Base-by-base conservation (phyloP, 2,888 invertebrate species). In the Lasioglossum pauxillum region DNA sequence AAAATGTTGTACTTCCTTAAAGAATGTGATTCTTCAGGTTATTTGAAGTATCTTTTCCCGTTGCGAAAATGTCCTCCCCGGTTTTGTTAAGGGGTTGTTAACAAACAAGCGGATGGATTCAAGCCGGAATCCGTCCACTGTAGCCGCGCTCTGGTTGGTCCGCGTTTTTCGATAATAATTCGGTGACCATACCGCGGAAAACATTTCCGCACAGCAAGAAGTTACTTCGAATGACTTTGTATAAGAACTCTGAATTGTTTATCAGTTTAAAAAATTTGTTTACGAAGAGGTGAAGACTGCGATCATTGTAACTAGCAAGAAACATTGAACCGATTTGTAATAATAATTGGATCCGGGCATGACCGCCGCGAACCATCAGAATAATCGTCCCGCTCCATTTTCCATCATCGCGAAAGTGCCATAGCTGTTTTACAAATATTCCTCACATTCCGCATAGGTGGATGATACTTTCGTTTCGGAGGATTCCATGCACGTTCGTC, bases 401-500 rank as follows among this genome's bases (percentile, higher is more conserved):
- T n/a, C 8, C 14, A 16, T 19, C 7, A 38, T 35, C 69, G 67
- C 41, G n/a, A 72, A 64, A 71, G 49, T 27, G 41, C 31, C 44
- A 46, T 46, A 31, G 14, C 44, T 72, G 75, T 75, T 75, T 85
- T 78, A 81, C 81, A 85, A 86, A 80, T 85, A 78, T 74, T 74
- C 19, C 53, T 44, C 57, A 80, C 75, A 84, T 75, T 60, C 79
- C 80, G 75, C n/a, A 8, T 16, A 31, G 84, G 35, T 84, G 64
- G 84, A 75, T 85, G 67, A 75, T 77, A 80, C 53, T 80, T 75
- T 53, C 85, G 75, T 73, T 80, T 72, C 38, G 49, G 41, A n/a
- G 77, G 44, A 85, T 85, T 85, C 85, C 23, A 64, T 64, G 71
- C 85, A 75, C 78, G 85, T 76, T 85, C 72, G 49, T 64, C 35